Conservation (phyloP, 2,888 invertebrate species). For the Matsumyia berberina region DNA sequence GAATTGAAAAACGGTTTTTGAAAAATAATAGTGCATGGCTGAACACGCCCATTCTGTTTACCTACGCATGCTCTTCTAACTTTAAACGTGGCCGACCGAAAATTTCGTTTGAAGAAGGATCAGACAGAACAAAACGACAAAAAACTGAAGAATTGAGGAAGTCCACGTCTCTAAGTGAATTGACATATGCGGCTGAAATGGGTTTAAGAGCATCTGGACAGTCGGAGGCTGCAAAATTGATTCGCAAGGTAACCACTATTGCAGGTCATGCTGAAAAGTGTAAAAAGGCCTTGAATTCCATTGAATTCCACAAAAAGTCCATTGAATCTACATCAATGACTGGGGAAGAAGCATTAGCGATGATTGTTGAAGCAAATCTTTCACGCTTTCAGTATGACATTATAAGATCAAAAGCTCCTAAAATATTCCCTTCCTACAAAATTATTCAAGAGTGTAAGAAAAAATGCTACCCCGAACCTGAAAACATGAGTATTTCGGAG, state of each 20-base stretch:
- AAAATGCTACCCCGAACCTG: too few species aligned
- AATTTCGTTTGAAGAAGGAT: not conserved
- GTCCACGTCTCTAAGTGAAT: slow-evolving; percentile 13
- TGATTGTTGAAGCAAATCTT: slow-evolving; percentile 25
- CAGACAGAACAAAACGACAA: slow-evolving; percentile 32
- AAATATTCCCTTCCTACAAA: slow-evolving; percentile 26
- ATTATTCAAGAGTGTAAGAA: slow-evolving; percentile 20
- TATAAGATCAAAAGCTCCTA: slow-evolving; percentile 14
- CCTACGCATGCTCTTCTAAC: not conserved
- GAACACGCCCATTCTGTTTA: slow-evolving; percentile 26
- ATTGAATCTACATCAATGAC: too few species aligned
- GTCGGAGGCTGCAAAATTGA: slow-evolving; percentile 14
- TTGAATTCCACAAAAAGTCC: too few species aligned
- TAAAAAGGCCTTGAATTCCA: not conserved
- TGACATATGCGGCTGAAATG: slow-evolving; percentile 26
- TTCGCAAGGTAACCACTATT: slow-evolving; percentile 15
- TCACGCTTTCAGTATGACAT: slow-evolving; percentile 29
- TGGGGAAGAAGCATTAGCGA: slow-evolving; percentile 28
- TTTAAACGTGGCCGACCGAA: slow-evolving; percentile 29
- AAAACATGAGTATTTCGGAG: too few species aligned
- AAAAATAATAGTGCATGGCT: slow-evolving; percentile 27
- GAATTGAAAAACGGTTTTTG: slow-evolving; percentile 11
- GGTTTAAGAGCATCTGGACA: slow-evolving; percentile 19
- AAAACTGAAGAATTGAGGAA: slow-evolving; percentile 27
- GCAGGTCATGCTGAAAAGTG: slow-evolving; percentile 9